A percentile compares a stretch with the other conserved stretches of the same genome.
These are phyloP conservation scores for Onychomys leucogaster DNA, from an alignment of 2,797 vertebrate genomes.

Conservation along the genomic window DNA sequence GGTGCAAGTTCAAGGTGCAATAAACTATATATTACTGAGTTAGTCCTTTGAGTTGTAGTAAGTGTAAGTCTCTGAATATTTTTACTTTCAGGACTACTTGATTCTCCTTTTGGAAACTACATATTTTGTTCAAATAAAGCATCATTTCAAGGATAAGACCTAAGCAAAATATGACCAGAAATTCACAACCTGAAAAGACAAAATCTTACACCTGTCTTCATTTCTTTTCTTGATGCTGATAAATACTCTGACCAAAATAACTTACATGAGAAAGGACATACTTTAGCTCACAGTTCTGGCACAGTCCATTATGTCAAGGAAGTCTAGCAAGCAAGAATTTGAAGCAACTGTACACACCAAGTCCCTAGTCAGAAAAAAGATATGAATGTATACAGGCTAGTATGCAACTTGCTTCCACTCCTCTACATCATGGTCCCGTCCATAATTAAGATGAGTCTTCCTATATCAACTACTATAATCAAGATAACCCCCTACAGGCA, in stretches of 20 bases:
- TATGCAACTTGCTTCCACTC: too few relatives aligned
- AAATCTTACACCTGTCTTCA: neutral
- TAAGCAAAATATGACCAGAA: constrained; percentile 19
- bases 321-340: too few relatives aligned
- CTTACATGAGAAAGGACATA: neutral
- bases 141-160: neutral
- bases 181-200: neutral
- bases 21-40: neutral
- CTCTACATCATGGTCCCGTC: too few relatives aligned
- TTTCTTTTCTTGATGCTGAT: neutral
- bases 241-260: neutral
- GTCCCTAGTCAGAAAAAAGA: too few relatives aligned
- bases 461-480: neutral
- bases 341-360: too few relatives aligned
- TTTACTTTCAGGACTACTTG: neutral
- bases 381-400: too few relatives aligned
- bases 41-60: neutral
- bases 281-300: neutral
- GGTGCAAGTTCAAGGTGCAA: neutral
- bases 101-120: neutral
- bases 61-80: neutral
- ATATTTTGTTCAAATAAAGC: constrained; percentile 27
- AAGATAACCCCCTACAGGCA: neutral
- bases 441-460: neutral
- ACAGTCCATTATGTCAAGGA: too few relatives aligned